A percentile compares a stretch with the other conserved stretches of the same genome.
These are phyloP conservation scores for Andrena bicolor DNA, from an alignment of 2,888 invertebrate genomes.

Conservation along the genomic window DNA sequence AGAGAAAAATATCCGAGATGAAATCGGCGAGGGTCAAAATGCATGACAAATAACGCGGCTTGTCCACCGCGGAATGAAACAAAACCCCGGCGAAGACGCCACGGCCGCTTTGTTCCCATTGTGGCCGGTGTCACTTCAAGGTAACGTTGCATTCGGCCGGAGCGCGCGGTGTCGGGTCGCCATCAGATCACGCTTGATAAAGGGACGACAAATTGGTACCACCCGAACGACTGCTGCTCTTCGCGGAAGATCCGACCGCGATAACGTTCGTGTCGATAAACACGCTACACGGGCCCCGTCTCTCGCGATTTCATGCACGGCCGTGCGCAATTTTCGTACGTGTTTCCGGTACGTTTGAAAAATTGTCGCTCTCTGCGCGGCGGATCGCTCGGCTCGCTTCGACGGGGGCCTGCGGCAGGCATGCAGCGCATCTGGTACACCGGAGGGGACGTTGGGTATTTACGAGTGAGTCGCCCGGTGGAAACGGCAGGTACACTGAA, in stretches of 20 bases:
- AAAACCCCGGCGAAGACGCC: constrained; percentile 79
- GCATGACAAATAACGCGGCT: constrained; percentile 83
- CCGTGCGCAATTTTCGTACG: constrained; percentile 51
- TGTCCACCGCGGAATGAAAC: constrained; percentile 83
- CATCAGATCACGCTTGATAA: constrained; percentile 84
- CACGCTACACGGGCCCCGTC: constrained; percentile 72
- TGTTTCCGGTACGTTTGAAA: constrained; percentile 54
- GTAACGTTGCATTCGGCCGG: constrained; percentile 78
- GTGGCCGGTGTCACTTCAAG: constrained; percentile 83
- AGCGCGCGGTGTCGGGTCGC: constrained; percentile 82
- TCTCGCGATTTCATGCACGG: constrained; percentile 54
- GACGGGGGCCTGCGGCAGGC: not conserved
- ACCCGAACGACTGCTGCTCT: constrained; percentile 83
- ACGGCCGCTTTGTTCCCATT: constrained; percentile 83
- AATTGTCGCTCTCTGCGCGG: constrained; percentile 34
- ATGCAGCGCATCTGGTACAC: no score
- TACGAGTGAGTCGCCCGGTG: no score
- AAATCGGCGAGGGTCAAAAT: constrained; percentile 82
- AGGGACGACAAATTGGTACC: constrained; percentile 84
- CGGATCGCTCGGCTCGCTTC: not conserved
- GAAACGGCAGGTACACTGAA: no score
- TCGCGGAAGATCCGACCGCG: constrained; percentile 78
- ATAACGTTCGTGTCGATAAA: constrained; percentile 82
- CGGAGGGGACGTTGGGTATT: no score
- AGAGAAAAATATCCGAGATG: constrained; percentile 83